phyloP scores from a whole-genome alignment of 2,113 vertebrate genomes.

The Cryptotis parvus region DNA sequence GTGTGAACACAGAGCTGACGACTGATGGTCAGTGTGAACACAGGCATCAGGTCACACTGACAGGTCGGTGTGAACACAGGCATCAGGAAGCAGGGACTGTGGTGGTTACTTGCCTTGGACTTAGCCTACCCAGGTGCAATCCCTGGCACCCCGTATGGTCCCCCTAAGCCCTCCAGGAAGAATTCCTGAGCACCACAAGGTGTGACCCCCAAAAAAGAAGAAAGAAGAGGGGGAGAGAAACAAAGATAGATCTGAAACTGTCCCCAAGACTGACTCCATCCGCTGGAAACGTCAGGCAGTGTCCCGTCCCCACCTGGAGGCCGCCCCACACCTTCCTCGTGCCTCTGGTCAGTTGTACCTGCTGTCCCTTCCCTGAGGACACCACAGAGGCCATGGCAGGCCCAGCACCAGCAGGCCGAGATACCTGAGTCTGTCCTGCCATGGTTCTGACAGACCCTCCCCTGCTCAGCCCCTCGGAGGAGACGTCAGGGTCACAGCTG shows the following conservation, averaged over 20 bases:
- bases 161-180: no score
- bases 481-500: neutral
- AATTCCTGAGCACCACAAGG: no score
- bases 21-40: no score
- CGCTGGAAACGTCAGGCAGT: neutral
- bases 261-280: neutral
- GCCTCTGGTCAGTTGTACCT: neutral
- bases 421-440: neutral
- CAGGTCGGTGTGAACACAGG: no score
- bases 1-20: no score
- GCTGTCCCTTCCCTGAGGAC: neutral
- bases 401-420: neutral
- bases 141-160: no score
- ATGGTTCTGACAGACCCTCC: neutral
- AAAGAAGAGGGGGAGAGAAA: neutral
- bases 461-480: neutral
- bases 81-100: no score
- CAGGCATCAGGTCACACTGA: no score
- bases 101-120: no score
- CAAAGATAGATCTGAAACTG: neutral
- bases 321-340: no score
- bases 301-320: no score
- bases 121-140: no score
- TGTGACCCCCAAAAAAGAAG: neutral
- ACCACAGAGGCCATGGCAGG: fast-evolving